These are phyloP conservation scores for Notechis scutatus DNA, from an alignment of 2,113 vertebrate genomes.

Conservation along the genomic window DNA sequence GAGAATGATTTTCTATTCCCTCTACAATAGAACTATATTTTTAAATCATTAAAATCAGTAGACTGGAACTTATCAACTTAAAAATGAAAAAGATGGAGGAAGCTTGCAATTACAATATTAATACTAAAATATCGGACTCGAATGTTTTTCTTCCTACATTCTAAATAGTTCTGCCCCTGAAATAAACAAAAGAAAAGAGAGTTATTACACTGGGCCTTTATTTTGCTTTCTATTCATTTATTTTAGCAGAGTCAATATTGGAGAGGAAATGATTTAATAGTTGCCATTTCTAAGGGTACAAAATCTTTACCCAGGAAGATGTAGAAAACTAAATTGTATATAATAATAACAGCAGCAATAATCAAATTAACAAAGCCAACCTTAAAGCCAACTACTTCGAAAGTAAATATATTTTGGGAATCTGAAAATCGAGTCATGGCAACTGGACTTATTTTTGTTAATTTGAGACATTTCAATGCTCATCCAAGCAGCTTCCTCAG, in stretches of 20 bases:
- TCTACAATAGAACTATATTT: not conserved
- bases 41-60: not conserved
- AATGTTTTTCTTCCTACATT: not conserved
- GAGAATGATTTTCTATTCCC: not conserved
- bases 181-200: not conserved
- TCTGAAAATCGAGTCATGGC: not conserved
- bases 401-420: not conserved
- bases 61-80: not conserved
- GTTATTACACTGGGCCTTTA: not conserved
- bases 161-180: not conserved
- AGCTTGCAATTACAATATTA: not conserved
- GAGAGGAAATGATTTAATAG: not conserved
- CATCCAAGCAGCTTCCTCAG: not conserved
- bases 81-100: not conserved
- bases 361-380: not conserved
- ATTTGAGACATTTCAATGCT: not conserved
- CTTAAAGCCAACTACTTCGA: not conserved
- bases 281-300: not conserved
- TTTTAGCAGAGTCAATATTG: not conserved
- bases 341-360: not conserved
- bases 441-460: not conserved
- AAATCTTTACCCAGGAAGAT: not conserved
- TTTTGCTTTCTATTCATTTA: not conserved
- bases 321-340: not conserved
- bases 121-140: not conserved